Base-by-base conservation (phyloP, 2,888 invertebrate species). In the Luperina testacea region DNA sequence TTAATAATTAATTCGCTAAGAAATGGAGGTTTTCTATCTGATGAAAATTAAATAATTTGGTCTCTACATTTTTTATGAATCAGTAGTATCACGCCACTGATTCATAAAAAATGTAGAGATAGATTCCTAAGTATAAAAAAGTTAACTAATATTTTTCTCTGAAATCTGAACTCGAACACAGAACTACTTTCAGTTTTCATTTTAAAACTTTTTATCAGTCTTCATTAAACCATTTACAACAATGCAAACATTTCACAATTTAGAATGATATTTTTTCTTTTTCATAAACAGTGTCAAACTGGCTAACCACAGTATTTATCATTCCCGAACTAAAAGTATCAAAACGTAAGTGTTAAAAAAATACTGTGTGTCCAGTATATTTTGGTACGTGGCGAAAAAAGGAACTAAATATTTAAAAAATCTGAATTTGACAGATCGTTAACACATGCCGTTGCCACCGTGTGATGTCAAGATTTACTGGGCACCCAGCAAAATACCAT, bases 401-500 rank as follows among this genome's bases (percentile, higher is more conserved):
- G 2, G 15, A 81, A 68, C 45, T 53, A 61, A 38, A 53, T 5
- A 20, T 27, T 4, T 11, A 59, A 73, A 48, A 61, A 75, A 38
- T 24, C n/a, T 75, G 24, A 6, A 24, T 38, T 45, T 70, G 53
- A 78, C 45, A 63, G n/a, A 45, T 24, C 6, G 27, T 71, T 71
- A 61, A 79, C 48, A 70, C 32, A 13, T 53, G 13, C 45, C 42
- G 13, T 65, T 38, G 48, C 63, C 82, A 51, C 48, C 15, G 17
- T 51, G 15, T n/a, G 13, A 63, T 24, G 27, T 27, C 83, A 72
- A 67, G 7, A 38, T 77, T 32, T 67, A 72, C 57, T 77, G 64
- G 65, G 59, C 27, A 71, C 48, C 32, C 45, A 59, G 65, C 83
- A 82, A 93, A 93, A 93, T 95, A 96, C 96, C 96, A 96, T 96